Evolutionary conservation across 2,888 invertebrate genomes (phyloP).

Genomic region (Drosophila stalkeri): DNA sequence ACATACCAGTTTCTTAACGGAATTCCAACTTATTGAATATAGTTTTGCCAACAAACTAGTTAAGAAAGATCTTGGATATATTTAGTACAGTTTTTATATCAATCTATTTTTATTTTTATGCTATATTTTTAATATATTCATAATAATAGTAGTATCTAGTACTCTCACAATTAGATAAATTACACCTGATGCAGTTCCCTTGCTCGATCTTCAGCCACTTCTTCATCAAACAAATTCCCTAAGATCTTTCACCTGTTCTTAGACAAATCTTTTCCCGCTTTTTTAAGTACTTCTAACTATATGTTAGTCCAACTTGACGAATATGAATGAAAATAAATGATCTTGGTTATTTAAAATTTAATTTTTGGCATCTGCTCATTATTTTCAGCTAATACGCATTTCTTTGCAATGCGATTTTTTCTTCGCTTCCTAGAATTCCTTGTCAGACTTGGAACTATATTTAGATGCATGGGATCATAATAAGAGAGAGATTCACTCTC

Average conservation of each 20-base stretch:
- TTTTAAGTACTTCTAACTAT: neutral
- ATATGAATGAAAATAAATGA: neutral
- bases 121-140: too few species aligned
- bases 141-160: too few species aligned
- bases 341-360: neutral
- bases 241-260: neutral
- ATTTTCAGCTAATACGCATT: conserved; percentile 5
- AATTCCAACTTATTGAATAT: too few species aligned
- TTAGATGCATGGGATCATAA: conserved; percentile 15
- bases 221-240: neutral
- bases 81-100: too few species aligned
- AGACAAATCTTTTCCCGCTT: neutral
- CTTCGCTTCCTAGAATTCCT: conserved; percentile 21
- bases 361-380: conserved; percentile 1
- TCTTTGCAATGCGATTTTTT: neutral
- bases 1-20: too few species aligned
- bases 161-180: too few species aligned
- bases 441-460: conserved; percentile 24
- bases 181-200: neutral
- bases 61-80: too few species aligned
- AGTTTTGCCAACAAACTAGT: too few species aligned
- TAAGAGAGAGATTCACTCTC: neutral
- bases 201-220: neutral
- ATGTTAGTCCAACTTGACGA: neutral
- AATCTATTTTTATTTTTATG: too few species aligned